Evolutionary conservation across 2,113 vertebrate genomes (phyloP).

Genomic region (Candoia aspera): DNA sequence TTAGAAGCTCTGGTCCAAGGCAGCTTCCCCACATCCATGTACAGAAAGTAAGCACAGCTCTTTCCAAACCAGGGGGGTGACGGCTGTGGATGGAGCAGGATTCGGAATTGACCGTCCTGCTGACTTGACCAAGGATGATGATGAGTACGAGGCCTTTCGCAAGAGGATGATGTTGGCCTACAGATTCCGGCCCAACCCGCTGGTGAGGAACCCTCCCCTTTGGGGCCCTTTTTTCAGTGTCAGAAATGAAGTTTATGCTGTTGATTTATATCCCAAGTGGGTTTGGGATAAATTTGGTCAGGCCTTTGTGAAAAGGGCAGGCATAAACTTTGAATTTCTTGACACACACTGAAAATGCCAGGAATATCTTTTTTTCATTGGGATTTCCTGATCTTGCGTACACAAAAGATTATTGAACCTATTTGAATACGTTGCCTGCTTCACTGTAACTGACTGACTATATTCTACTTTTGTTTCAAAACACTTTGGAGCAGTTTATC

Average conservation of each 20-base stretch:
- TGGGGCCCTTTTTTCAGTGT: not conserved
- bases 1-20: not conserved
- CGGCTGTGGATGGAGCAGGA: constrained; percentile 86
- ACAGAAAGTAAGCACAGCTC: not conserved
- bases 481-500: not conserved
- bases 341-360: not conserved
- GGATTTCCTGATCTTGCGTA: not conserved
- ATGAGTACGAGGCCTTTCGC: constrained; percentile 95
- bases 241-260: not conserved
- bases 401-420: not conserved
- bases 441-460: not conserved
- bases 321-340: not conserved
- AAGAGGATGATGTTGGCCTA: constrained; percentile 99
- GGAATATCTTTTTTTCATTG: not conserved
- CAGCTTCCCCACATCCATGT: not conserved
- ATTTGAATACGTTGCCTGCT: not conserved
- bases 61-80: constrained; percentile 78
- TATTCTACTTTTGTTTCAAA: not conserved
- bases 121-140: constrained; percentile 84
- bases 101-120: constrained; percentile 93
- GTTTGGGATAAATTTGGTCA: not conserved
- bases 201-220: constrained; percentile 72
- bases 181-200: constrained; percentile 93
- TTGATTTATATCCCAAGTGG: not conserved
- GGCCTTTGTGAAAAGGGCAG: not conserved